Base-by-base conservation (phyloP, 1,140 invertebrate species). In the Nasonia vitripennis region DNA sequence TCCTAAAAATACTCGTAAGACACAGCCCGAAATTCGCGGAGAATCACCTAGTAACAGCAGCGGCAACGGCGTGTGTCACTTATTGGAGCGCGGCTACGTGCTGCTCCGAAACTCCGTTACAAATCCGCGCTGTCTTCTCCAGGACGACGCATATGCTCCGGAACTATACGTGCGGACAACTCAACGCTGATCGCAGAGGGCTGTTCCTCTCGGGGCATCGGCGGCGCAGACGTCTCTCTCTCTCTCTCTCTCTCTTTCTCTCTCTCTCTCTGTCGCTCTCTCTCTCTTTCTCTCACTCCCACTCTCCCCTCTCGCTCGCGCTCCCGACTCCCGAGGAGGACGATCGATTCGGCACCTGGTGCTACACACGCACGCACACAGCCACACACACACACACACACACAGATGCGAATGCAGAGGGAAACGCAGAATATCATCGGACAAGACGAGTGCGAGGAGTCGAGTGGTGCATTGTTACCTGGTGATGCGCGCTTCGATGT, bases 271-370 rank as follows among this genome's bases (percentile, higher is more conserved):
- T n/a, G n/a, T n/a, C n/a, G n/a, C n/a, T 51, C 48, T 51, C 48
- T 51, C 48, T 51, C 48, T 51, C 48, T 51, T 11, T 81, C 45
- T 62, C 10, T 41, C 12, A 11, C 70, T 77, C 27, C 41, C 20
- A 41, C 51, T 83, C 70, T 27, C 51, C 12, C 51, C 51, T 45
- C 73, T 67, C 51, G 0, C 23, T 62, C 81, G 5, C 51, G 27
- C 41, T 45, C 45, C n/a, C 75, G n/a, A 20, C 37, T 67, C 55
- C 27, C 71, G 70, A 77, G 34, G 70, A 77, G 34, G 48, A 67
- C 70, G 73, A 83, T 83, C 73, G 81, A 83, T 77, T 74, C 71
- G 73, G 37, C 73, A 75, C 73, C 71, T 83, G 81, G 81, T 83
- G 73, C 31, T n/a, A 77, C 27, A n/a, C 27, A n/a, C 34, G 27